Percentiles rank a stretch among this genome's conserved stretches.
These are phyloP conservation scores for Parnassius orleans DNA, from an alignment of 2,888 invertebrate genomes.

Conservation along the genomic window DNA sequence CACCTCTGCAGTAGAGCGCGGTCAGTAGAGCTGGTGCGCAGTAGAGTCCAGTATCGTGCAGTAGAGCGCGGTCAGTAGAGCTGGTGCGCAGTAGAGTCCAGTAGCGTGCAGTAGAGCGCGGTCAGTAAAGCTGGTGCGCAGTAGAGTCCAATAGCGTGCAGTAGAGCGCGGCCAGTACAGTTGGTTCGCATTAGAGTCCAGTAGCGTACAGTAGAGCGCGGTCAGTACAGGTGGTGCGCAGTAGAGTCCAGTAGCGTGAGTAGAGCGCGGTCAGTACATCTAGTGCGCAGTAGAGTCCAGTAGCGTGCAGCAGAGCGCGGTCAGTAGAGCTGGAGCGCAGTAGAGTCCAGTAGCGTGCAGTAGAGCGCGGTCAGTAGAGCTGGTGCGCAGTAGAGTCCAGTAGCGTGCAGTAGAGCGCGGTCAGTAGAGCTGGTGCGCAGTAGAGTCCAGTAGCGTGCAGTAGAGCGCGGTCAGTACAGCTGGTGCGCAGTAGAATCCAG, in stretches of 20 bases:
- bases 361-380: too few species aligned
- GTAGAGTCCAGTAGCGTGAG: too few species aligned
- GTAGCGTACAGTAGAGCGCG: not conserved
- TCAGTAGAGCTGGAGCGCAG: too few species aligned
- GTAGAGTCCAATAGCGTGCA: not conserved
- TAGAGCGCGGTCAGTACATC: constrained; percentile 8
- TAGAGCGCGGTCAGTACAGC: not conserved
- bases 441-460: constrained; percentile 21
- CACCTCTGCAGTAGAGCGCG: too few species aligned
- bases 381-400: constrained; percentile 39
- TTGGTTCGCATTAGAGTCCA: too few species aligned
- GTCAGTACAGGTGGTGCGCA: not conserved
- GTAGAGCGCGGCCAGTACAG: not conserved
- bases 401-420: constrained; percentile 32
- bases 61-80: too few species aligned
- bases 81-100: too few species aligned
- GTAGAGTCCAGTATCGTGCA: too few species aligned
- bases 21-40: too few species aligned
- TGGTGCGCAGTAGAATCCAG: too few species aligned
- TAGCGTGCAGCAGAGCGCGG: constrained; percentile 20
- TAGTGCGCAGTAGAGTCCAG: constrained; percentile 38
- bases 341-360: constrained; percentile 31
- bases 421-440: constrained; percentile 49
- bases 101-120: too few species aligned
- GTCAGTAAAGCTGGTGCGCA: too few species aligned